These are phyloP conservation scores for Acanthosepion pharaonis DNA, from an alignment of 2,888 invertebrate species.

Conservation along the genomic window DNA sequence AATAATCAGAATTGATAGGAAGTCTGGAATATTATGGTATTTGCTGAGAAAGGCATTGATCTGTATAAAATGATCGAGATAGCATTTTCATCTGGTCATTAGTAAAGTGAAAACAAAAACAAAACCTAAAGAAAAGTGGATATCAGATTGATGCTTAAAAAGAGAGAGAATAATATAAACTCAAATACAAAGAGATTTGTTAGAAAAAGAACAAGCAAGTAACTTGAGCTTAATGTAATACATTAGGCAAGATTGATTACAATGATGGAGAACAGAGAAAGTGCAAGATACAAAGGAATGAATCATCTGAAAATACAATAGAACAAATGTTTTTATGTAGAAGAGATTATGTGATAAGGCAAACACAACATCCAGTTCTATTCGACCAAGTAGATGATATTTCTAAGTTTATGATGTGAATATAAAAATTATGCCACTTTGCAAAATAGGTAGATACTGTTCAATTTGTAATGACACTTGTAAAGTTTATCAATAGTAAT, in stretches of 20 bases:
- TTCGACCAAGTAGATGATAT: neutral
- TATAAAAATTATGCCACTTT: neutral
- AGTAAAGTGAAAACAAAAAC: neutral
- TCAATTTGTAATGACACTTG: neutral
- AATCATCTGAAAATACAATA: neutral
- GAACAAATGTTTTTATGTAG: neutral
- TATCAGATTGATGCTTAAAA: neutral
- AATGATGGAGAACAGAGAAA: neutral
- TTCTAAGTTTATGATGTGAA: neutral
- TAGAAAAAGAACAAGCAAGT: neutral
- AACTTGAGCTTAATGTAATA: neutral
- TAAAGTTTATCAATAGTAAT: too few species aligned
- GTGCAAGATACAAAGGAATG: neutral
- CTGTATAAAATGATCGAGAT: neutral
- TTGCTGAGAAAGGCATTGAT: neutral
- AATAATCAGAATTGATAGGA: neutral
- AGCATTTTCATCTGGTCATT: neutral
- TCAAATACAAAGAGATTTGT: neutral
- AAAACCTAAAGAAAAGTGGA: neutral
- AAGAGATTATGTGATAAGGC: neutral
- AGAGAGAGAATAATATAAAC: neutral
- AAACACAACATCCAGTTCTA: neutral
- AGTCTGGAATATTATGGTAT: neutral
- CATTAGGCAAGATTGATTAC: constrained; percentile 33
- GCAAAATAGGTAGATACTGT: neutral